Conservation (phyloP, 2,797 vertebrate genomes). For the Propithecus perrieri region DNA sequence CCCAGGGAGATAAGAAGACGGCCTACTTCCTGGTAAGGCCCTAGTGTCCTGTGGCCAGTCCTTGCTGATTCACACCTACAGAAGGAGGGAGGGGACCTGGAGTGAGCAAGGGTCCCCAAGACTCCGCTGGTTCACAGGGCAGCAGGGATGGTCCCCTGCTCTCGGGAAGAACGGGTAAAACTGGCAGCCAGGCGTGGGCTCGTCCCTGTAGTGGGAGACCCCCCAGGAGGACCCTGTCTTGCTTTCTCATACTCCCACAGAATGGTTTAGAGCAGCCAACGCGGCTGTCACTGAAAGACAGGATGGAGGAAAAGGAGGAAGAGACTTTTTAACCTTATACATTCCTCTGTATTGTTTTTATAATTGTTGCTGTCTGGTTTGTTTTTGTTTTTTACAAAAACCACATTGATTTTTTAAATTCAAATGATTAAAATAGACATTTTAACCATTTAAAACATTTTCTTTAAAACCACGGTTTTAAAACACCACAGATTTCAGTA, state of each 20-base stretch:
- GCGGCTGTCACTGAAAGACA: neutral
- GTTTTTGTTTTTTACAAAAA: neutral
- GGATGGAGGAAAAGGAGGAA: neutral
- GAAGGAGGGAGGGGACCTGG: neutral
- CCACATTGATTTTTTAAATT: neutral
- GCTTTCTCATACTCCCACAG: neutral
- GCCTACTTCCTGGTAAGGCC: slow-evolving; percentile 56
- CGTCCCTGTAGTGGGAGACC: neutral
- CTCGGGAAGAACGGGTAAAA: neutral
- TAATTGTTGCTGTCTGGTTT: neutral
- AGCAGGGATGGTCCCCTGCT: neutral
- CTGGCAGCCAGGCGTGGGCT: neutral
- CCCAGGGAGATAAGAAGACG: slow-evolving; percentile 13
- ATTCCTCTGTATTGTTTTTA: neutral
- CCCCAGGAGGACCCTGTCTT: neutral
- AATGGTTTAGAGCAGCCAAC: neutral
- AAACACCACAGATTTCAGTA: neutral
- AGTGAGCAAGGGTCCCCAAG: neutral
- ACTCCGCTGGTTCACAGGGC: neutral
- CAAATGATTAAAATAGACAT: neutral
- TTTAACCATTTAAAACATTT: neutral
- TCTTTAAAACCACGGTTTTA: neutral
- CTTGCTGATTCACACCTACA: neutral
- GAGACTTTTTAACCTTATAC: neutral
- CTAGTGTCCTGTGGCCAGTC: neutral